Evolutionary conservation across 2,888 invertebrate genomes (phyloP), one percentile per base, ranked within the genome.

Genomic region (Cantharis lateralis): DNA sequence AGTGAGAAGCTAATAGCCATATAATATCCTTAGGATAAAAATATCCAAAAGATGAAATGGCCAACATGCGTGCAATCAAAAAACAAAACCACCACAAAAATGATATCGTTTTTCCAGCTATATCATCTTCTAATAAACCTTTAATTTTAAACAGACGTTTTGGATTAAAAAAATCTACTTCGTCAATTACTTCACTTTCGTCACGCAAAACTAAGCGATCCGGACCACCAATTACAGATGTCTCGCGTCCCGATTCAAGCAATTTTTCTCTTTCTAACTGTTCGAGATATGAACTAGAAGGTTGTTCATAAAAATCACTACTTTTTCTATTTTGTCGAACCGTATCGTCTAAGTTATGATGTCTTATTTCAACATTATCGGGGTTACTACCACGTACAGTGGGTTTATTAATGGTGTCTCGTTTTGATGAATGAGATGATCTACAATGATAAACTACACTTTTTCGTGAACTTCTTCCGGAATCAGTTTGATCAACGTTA

Each of bases 81-180:
- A 95, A 95, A 64, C 92, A 89, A 80, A 94, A 92, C 95, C 95
- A 95, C 85, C 94, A 94, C n/a, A 93, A 86, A 84, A 93, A 94
- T 24, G 93, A 91, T 3, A 95, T 89, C 7, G 93, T 85, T 81
- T 92, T 92, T 11, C 93, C 94, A 0, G 93, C 90, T 1, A 92
- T 90, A 83, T 95, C 95, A 82, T 95, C 95, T 80, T 95, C 94
- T 80, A 94, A 93, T 10, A 95, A 89, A 9, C 94, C 94, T 81
- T 93, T 92, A 61, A 86, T 82, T 66, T 84, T 81, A 10, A 80
- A 80, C 5, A 87, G 70, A 88, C 89, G 69, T 89, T 89, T 18
- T 89, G 91, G 62, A 85, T 87, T 80, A 87, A 87, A 63, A 71
- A 85, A 85, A 24, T 78, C 78, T 10, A 79, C 75, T 26, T 77